Conservation (phyloP, 2,888 invertebrate species). For the Eilema griseolum region DNA sequence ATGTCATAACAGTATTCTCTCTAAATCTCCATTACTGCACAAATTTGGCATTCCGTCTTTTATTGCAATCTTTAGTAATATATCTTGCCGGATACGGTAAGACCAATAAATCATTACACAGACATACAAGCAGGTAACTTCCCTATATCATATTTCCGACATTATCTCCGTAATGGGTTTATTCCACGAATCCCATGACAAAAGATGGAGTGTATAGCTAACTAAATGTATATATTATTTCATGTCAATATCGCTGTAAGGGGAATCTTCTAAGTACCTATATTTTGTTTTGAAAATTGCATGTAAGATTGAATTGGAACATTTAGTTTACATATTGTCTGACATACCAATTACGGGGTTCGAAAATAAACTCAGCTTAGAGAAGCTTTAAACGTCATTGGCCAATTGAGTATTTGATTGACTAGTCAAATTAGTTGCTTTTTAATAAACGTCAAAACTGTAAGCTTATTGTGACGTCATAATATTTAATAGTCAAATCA, state of each 20-base stretch:
- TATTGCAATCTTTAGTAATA: neutral
- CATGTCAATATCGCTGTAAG: neutral
- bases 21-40: neutral
- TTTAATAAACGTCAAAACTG: too few relatives aligned
- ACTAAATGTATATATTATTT: neutral
- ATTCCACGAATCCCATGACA: slow-evolving; percentile 1
- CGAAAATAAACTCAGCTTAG: too few relatives aligned
- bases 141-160: neutral
- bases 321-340: neutral
- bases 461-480: too few relatives aligned
- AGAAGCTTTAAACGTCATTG: too few relatives aligned
- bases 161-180: neutral
- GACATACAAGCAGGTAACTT: neutral
- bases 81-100: neutral
- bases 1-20: too few relatives aligned
- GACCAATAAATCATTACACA: neutral
- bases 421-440: too few relatives aligned
- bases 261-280: neutral
- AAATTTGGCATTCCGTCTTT: neutral
- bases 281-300: neutral
- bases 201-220: neutral
- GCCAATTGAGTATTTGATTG: too few relatives aligned
- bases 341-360: too few relatives aligned
- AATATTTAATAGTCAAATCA: too few relatives aligned
- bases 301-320: neutral